Evolutionary conservation across 2,888 invertebrate species (phyloP), one percentile per base, ranked within the genome.

Genomic region (Lasioglossum leucozonium): DNA sequence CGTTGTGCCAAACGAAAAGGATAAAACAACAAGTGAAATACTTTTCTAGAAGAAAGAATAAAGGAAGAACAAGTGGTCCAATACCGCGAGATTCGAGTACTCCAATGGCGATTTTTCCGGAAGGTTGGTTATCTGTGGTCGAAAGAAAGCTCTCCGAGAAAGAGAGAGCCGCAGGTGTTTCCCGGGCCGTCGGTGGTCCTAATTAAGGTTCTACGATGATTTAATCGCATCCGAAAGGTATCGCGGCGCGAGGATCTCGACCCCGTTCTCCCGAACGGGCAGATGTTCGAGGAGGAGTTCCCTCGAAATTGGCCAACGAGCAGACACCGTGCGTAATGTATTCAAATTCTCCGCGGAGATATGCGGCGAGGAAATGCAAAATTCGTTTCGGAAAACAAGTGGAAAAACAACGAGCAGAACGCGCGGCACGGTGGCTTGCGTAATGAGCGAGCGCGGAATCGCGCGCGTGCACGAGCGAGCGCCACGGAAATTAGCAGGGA

Each of bases 361-460:
- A 30, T 30, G n/a, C 47, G n/a, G 77, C 30, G 13, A 22, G 37
- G 13, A 58, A 62, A 44, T 71, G 81, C 10, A 51, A 72, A 69
- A 58, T 77, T 76, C 37, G 30, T 30, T n/a, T 47, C n/a, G 44
- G 76, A 55, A 81, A 80, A 65, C 34, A n/a, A 44, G 58, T n/a
- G 47, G 82, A 71, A 81, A 77, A 77, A 40, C 76, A 37, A 65
- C 30, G 2, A 30, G 26, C 18, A 51, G 71, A 8, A 40, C 4
- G 16, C n/a, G 55, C 55, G 55, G n/a, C 55, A 10, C 55, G 55
- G n/a, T n/a, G 11, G 55, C 11, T 74, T 83, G 40, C 47, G 58
- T n/a, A 73, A 83, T 44, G 67, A 37, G 30, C 62, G 76, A 51
- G 26, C 65, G 75, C 79, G 55, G 74, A 40, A 69, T 82, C 67